Base-by-base conservation (phyloP, 2,797 vertebrate genomes). In the Emydoidea blandingii region DNA sequence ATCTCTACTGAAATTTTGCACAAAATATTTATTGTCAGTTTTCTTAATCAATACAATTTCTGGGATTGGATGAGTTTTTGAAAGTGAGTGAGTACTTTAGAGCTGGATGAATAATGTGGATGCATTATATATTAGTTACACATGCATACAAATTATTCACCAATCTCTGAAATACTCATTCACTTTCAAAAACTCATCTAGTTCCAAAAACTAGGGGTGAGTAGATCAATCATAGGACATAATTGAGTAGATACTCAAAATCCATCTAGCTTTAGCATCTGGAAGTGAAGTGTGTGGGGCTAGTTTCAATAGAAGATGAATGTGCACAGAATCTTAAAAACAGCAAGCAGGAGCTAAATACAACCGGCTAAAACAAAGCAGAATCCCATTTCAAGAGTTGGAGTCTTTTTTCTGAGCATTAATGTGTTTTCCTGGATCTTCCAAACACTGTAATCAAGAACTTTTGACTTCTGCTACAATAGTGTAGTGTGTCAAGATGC, bases 301-400 rank as follows among this genome's bases (percentile, higher is more conserved):
- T 85, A 8, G 52, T 89, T 95, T 95, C 56, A 85, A 52, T 41
- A 91, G 41, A 86, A 90, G 68, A 85, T 23, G 37, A 57, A 88
- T 90, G 68, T 91, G 68, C 34, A 3, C 12, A 79, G 81, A 93
- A 89, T 93, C 34, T 84, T 81, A 90, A 96, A 94, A 95, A 34
- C 4, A n/a, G 0, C 56, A 31, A 79, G 12, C 0, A 3, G 12
- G 16, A 92, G 6, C 2, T 74, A 81, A 81, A 19, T 44, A n/a
- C 25, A 94, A 81, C 54, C 53, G 12, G 9, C 5, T 57, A 88
- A 91, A 49, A 79, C 9, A 95, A 89, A 92, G 7, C 12, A 90
- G 91, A 95, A 82, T 49, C 11, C 4, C 87, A 2, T 86, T 74
- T 14, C 1, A 78, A 93, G 94, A 41, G 0, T 2, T 54, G 25